These are phyloP conservation scores for Phengaris arion DNA, from an alignment of 2,888 invertebrate species.

Conservation along the genomic window DNA sequence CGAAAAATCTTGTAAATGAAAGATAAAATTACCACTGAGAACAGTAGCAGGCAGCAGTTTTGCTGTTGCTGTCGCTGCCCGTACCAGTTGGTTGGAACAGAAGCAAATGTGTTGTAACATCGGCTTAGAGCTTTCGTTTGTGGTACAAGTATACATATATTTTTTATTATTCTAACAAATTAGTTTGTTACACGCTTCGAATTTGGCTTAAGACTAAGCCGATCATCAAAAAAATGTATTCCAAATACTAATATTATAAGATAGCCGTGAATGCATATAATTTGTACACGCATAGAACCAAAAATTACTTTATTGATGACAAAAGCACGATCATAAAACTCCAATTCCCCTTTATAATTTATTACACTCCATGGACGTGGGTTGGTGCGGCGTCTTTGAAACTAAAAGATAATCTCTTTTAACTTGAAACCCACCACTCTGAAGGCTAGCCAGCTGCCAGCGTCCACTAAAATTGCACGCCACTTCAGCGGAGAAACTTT, in stretches of 20 bases:
- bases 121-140: conserved; percentile 60
- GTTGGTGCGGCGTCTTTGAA: too few species aligned
- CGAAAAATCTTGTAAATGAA: too few species aligned
- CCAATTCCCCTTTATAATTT: too few species aligned
- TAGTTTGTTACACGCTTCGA: neutral
- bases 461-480: conserved; percentile 66
- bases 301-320: too few species aligned
- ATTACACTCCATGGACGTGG: too few species aligned
- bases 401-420: conserved; percentile 31
- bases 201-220: neutral
- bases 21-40: too few species aligned
- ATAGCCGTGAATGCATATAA: neutral
- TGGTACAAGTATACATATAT: conserved; percentile 43
- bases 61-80: conserved; percentile 38
- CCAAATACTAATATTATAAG: neutral
- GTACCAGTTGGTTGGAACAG: conserved; percentile 52
- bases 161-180: neutral
- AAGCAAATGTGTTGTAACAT: conserved; percentile 75
- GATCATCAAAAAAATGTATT: neutral
- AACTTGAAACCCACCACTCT: conserved; percentile 53
- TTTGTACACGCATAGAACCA: too few species aligned
- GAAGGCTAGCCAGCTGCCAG: conserved; percentile 45
- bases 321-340: too few species aligned
- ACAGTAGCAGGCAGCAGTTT: too few species aligned
- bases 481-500: conserved; percentile 60